These are phyloP conservation scores for Tetropium fuscum DNA, from an alignment of 2,888 invertebrate genomes.

Conservation along the genomic window DNA sequence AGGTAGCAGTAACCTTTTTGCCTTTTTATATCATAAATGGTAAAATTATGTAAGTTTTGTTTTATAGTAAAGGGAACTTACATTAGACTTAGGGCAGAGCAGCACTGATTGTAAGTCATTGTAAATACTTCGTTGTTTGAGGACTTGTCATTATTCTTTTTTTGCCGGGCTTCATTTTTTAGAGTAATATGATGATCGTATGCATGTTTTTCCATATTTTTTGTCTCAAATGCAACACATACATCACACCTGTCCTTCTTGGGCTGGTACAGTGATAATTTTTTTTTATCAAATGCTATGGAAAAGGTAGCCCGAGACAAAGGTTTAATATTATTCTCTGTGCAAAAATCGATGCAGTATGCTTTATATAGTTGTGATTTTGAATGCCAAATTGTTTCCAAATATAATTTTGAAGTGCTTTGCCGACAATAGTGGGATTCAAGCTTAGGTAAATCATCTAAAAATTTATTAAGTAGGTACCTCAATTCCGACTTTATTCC, in stretches of 20 bases:
- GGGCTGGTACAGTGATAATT: slow-evolving; percentile 18
- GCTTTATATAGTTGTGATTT: slow-evolving; percentile 20
- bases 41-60: slow-evolving; percentile 24
- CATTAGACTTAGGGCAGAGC: neutral
- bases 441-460: slow-evolving; percentile 24
- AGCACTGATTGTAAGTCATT: neutral
- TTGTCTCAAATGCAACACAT: slow-evolving; percentile 7
- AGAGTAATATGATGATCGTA: neutral
- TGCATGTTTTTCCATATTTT: neutral
- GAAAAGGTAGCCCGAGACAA: slow-evolving; percentile 23
- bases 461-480: slow-evolving; percentile 15
- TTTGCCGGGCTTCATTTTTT: neutral
- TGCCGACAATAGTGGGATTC: slow-evolving; percentile 24
- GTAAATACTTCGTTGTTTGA: neutral
- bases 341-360: slow-evolving; percentile 23
- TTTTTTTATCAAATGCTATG: slow-evolving; percentile 19
- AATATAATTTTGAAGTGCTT: slow-evolving; percentile 19
- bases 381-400: slow-evolving; percentile 27
- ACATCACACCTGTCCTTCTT: slow-evolving; percentile 22
- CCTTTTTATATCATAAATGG: slow-evolving; percentile 9
- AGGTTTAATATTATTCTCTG: slow-evolving; percentile 23
- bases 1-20: slow-evolving; percentile 11
- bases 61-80: neutral
- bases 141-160: neutral
- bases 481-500: slow-evolving; percentile 4